phyloP scores from a whole-genome alignment of 2,888 invertebrate species.

The Ramazzottius varieornatus region DNA sequence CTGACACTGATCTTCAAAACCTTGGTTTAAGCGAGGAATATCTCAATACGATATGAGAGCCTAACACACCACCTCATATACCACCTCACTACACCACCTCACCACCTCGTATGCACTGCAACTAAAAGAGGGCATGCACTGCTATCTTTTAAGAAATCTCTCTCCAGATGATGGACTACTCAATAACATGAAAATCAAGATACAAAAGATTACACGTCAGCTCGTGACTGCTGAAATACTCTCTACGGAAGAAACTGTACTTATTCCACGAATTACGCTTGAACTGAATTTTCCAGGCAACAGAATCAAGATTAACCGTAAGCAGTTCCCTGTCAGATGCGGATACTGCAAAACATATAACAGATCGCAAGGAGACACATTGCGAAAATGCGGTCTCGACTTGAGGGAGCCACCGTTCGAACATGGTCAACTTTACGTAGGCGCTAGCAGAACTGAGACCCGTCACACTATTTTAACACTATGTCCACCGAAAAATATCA shows the following conservation, averaged over 20 bases:
- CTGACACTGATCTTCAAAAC: neutral
- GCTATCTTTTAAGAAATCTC: neutral
- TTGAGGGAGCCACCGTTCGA: constrained; percentile 10
- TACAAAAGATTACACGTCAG: neutral
- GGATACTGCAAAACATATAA: constrained; percentile 16
- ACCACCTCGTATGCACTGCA: no score
- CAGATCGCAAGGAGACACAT: constrained; percentile 17
- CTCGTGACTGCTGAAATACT: neutral
- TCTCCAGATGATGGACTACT: neutral
- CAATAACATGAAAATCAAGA: neutral
- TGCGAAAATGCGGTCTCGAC: constrained; percentile 10
- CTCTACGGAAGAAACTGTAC: neutral
- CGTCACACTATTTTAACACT: no score
- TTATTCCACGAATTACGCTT: neutral
- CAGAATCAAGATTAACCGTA: constrained; percentile 8
- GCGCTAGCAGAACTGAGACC: neutral
- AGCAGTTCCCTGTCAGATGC: constrained; percentile 13
- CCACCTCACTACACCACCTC: constrained; percentile 7
- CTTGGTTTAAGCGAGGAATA: neutral
- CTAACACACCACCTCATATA: neutral
- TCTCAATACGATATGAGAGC: neutral
- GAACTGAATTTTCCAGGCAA: neutral
- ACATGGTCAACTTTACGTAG: constrained; percentile 13
- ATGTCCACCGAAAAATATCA: no score
- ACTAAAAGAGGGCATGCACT: neutral